phyloP scores from a whole-genome alignment of 2,797 vertebrate species.

The Ceyx erithaca region DNA sequence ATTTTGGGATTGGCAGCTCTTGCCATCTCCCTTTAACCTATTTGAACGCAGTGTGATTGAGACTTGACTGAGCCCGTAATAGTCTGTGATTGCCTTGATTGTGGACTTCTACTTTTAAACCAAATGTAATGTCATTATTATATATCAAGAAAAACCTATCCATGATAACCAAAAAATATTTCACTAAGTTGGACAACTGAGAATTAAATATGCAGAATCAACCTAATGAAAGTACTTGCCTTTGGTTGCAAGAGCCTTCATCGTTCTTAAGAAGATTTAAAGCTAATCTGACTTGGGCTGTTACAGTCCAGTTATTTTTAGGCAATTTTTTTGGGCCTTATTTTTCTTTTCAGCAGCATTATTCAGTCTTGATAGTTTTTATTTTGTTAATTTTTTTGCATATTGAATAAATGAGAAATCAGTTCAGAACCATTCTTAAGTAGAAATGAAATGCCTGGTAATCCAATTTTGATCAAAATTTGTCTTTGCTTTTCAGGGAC shows the following conservation, averaged over 20 bases:
- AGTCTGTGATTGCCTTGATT: constrained; percentile 48
- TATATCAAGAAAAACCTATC: background rate
- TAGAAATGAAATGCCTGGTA: constrained; percentile 60
- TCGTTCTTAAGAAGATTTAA: constrained; percentile 65
- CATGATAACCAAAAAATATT: constrained; percentile 37
- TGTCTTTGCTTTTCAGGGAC: constrained; percentile 48
- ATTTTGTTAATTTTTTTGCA: constrained; percentile 54
- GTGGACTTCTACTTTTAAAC: constrained; percentile 34
- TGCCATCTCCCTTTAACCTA: background rate
- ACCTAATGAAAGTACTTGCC: constrained; percentile 62
- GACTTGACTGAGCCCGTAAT: constrained; percentile 28
- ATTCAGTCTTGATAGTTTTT: constrained; percentile 48
- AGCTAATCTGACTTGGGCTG: constrained; percentile 51
- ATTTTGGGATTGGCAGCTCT: constrained; percentile 55
- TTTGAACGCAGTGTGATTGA: constrained; percentile 23
- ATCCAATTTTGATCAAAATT: constrained; percentile 72
- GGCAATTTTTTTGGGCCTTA: background rate
- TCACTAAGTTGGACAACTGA: constrained; percentile 10
- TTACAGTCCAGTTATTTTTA: constrained; percentile 45
- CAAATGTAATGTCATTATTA: constrained; percentile 17
- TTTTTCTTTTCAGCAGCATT: constrained; percentile 34
- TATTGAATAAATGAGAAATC: constrained; percentile 56
- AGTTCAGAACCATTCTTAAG: constrained; percentile 64
- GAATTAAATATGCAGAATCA: constrained; percentile 56
- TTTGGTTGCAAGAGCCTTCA: constrained; percentile 56